Base-by-base conservation (phyloP, 2,888 invertebrate species). In the Agapostemon virescens region DNA sequence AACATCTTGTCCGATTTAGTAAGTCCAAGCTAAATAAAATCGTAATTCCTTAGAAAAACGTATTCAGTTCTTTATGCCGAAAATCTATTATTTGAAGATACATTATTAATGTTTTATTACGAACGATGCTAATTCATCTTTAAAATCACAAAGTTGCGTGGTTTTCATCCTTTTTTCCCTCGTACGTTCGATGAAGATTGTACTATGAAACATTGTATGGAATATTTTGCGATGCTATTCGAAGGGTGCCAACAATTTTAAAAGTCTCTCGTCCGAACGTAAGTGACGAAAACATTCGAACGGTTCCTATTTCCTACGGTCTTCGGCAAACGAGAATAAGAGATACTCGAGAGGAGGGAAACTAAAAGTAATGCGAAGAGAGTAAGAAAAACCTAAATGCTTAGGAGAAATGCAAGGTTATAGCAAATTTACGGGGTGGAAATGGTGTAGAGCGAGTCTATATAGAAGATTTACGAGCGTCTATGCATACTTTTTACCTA, bases 391-490 rank as follows among this genome's bases (percentile, higher is more conserved):
- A 15, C 26, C 26, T 17, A 26, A 26, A 23, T 55, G 55, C 7
- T 26, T 33, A 26, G 45, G 63, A 17, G 42, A 45, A 40, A 36
- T n/a, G 33, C n/a, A 13, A 17, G 26, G 55, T 55, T 55, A 55
- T 55, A 26, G 55, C 55, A 26, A 55, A 55, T 55, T 55, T 52
- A 66, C 38, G 45, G 38, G 13, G 40, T 61, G 61, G 33, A 61
- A 61, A 30, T 30, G 61, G 61, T 20, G 61, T 33, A 17, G 26
- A 26, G 61, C 1, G 20, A 30, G 64, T 7, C 61, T 33, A 20
- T 61, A 33, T 61, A 11, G 30, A 61, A 33, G 61, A 61, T 61
- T 61, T 33, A 61, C 9, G 61, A 61, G 61, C 61, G 61, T 33
- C 61, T 33, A 61, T 61, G 61, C 61, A 61, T 61, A 61, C 61